phyloP scores from a whole-genome alignment of 2,888 invertebrate genomes.

The Pammene fasciana region DNA sequence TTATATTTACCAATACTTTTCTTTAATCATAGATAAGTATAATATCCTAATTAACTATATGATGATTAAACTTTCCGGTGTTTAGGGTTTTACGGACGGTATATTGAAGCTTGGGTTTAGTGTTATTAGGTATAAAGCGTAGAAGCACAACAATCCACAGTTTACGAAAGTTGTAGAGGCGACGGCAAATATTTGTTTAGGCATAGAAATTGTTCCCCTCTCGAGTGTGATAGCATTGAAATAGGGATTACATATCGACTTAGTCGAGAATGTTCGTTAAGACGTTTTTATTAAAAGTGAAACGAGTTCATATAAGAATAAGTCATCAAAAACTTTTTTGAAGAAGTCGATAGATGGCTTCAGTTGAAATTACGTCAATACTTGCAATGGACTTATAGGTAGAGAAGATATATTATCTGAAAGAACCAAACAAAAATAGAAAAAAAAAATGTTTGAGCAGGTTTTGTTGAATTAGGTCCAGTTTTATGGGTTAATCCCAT shows the following conservation, averaged over 20 bases:
- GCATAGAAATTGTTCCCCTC: constrained; percentile 57
- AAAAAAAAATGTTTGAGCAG: too few relatives aligned
- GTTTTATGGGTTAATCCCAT: too few relatives aligned
- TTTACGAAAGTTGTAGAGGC: constrained; percentile 46
- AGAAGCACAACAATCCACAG: constrained; percentile 23
- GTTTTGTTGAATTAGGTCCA: too few relatives aligned
- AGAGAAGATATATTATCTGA: too few relatives aligned
- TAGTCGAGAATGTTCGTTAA: constrained; percentile 44
- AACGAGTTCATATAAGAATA: constrained; percentile 27
- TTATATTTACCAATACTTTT: not conserved
- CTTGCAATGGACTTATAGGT: too few relatives aligned
- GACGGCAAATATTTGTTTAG: constrained; percentile 66
- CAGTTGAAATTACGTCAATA: not conserved
- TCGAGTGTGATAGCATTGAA: constrained; percentile 56
- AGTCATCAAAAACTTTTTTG: not conserved
- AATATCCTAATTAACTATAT: not conserved
- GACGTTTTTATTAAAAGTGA: constrained; percentile 34
- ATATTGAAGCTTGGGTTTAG: constrained; percentile 16
- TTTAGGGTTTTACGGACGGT: not conserved
- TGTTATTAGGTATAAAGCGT: constrained; percentile 39
- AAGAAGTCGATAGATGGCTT: not conserved
- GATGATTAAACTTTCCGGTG: constrained; percentile 1
- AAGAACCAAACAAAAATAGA: too few relatives aligned
- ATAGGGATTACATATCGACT: constrained; percentile 56
- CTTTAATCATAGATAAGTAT: not conserved